Evolutionary conservation across 2,888 invertebrate species (phyloP).

Genomic region (Carterocephalus palaemon): DNA sequence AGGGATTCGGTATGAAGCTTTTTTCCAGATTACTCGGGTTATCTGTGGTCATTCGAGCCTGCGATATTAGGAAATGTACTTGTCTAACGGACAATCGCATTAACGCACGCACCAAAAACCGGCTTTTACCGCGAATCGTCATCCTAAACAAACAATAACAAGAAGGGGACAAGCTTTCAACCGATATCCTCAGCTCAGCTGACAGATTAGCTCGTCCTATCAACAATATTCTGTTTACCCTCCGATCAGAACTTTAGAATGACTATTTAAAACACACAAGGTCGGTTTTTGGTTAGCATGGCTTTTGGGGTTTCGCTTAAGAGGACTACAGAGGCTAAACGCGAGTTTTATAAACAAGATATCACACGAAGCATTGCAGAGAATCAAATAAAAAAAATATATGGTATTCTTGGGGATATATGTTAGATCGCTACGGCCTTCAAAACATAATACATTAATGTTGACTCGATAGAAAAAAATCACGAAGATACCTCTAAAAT

Average conservation of each 20-base stretch:
- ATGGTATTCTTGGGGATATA: no score
- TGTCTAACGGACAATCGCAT: slow-evolving; percentile 69
- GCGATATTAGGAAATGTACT: slow-evolving; percentile 36
- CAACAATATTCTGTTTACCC: slow-evolving; percentile 45
- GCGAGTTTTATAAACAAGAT: no score
- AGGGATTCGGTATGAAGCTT: neutral
- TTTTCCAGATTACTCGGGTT: slow-evolving; percentile 9
- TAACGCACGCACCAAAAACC: slow-evolving; percentile 72
- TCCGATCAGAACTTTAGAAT: slow-evolving; percentile 23
- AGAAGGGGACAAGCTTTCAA: slow-evolving; percentile 70
- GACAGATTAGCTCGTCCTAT: slow-evolving; percentile 72
- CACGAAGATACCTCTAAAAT: no score
- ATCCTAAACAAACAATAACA: slow-evolving; percentile 79
- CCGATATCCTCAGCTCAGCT: slow-evolving; percentile 74
- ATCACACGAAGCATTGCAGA: no score
- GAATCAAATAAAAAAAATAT: no score
- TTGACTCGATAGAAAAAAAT: no score
- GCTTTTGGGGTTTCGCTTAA: neutral
- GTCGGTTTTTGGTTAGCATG: slow-evolving; percentile 6
- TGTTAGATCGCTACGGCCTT: no score
- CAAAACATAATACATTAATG: no score
- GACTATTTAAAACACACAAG: slow-evolving; percentile 6
- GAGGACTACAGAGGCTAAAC: no score
- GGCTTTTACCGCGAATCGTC: slow-evolving; percentile 68
- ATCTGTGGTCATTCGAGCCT: slow-evolving; percentile 17